These are phyloP conservation scores for Brachionus manjavacas DNA, from an alignment of 1,140 invertebrate genomes.

Conservation along the genomic window DNA sequence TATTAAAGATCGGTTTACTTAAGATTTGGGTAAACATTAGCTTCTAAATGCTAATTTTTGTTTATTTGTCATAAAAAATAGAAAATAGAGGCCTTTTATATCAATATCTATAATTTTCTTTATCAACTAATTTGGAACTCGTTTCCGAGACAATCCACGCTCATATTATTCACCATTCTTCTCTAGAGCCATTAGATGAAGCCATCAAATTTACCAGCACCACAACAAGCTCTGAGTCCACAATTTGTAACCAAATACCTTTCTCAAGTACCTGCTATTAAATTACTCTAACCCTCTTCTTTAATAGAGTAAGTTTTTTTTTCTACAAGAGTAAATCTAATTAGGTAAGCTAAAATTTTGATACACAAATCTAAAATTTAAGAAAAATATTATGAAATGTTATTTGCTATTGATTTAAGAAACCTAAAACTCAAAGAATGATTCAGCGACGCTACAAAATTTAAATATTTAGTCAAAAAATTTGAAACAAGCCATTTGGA, in stretches of 20 bases:
- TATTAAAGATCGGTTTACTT: neutral
- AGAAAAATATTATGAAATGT: neutral
- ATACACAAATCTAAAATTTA: neutral
- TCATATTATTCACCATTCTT: neutral
- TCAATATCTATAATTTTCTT: neutral
- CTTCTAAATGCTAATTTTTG: neutral
- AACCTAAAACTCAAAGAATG: neutral
- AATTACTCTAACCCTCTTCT: neutral
- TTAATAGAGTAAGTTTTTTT: neutral
- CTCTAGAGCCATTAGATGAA: neutral
- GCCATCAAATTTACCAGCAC: neutral
- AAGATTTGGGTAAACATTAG: neutral
- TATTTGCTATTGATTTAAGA: neutral
- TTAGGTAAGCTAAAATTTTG: neutral
- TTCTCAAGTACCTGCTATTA: neutral
- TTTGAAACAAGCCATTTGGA: neutral
- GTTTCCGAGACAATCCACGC: neutral
- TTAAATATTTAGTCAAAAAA: neutral
- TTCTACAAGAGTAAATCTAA: neutral
- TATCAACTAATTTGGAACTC: neutral
- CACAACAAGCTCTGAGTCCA: neutral
- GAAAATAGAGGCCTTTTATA: slow-evolving; percentile 3
- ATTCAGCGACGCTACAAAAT: neutral
- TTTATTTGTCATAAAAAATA: neutral
- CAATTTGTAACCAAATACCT: neutral